Conservation (phyloP, 2,113 vertebrate genomes). For the Romanogobio albipinnatus region DNA sequence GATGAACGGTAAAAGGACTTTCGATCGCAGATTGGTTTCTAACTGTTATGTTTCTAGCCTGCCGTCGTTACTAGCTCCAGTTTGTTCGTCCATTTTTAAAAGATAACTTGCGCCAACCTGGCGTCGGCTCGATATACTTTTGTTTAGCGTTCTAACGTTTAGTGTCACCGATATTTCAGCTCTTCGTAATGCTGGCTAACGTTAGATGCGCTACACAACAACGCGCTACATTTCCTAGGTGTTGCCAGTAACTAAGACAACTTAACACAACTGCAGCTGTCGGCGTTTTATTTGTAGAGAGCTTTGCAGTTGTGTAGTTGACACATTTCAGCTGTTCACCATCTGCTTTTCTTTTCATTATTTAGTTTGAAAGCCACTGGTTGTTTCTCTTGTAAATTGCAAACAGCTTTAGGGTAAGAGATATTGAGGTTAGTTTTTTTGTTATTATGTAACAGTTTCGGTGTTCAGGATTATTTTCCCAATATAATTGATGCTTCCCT, state of each 20-base stretch:
- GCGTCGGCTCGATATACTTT: background rate
- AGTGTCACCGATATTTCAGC: background rate
- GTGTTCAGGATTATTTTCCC: background rate
- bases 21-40: background rate
- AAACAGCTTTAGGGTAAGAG: background rate
- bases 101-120: background rate
- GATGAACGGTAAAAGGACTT: background rate
- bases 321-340: slow-evolving; percentile 25
- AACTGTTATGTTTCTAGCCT: background rate
- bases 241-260: background rate
- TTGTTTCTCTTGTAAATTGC: background rate
- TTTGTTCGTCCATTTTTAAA: background rate
- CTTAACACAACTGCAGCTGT: slow-evolving; percentile 24
- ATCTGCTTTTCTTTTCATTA: background rate
- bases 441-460: background rate
- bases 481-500: background rate
- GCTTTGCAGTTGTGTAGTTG: background rate
- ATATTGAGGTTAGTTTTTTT: background rate
- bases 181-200: too few relatives aligned
- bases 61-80: background rate
- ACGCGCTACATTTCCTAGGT: background rate
- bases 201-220: background rate
- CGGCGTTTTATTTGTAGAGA: background rate
- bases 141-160: background rate
- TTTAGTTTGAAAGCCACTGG: background rate